Conservation (phyloP, 2,888 invertebrate species). For the Julus scandinavius region DNA sequence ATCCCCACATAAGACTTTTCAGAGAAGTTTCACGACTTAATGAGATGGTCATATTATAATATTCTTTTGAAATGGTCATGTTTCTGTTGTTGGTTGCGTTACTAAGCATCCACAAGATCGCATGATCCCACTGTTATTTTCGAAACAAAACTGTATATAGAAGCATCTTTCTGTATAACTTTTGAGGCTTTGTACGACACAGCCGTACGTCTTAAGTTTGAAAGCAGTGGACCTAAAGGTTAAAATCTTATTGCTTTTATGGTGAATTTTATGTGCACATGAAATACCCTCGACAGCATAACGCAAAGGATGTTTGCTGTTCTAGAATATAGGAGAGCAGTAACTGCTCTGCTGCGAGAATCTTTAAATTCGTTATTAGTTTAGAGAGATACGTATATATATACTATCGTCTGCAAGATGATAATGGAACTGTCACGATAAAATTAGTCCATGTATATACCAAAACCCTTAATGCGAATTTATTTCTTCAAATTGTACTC, state of each 20-base stretch:
- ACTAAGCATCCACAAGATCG: background rate
- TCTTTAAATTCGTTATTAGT: background rate
- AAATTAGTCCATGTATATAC: background rate
- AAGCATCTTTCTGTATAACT: too few species aligned
- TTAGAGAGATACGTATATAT: background rate
- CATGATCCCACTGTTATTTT: background rate
- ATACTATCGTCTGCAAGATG: background rate
- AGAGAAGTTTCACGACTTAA: background rate
- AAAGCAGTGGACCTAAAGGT: too few species aligned
- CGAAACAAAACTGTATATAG: too few species aligned
- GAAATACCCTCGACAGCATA: background rate
- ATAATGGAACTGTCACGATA: background rate
- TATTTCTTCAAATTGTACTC: background rate
- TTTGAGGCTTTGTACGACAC: too few species aligned
- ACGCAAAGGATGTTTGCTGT: background rate
- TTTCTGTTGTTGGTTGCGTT: background rate
- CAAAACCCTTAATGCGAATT: background rate
- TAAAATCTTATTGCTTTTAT: background rate
- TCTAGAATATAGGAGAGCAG: background rate
- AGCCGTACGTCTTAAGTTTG: too few species aligned
- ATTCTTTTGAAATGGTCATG: background rate
- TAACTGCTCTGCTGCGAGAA: background rate
- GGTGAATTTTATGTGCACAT: background rate
- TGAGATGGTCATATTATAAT: background rate
- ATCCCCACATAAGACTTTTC: background rate